phyloP scores from a whole-genome alignment of 2,797 vertebrate genomes.

The Thaleichthys pacificus region DNA sequence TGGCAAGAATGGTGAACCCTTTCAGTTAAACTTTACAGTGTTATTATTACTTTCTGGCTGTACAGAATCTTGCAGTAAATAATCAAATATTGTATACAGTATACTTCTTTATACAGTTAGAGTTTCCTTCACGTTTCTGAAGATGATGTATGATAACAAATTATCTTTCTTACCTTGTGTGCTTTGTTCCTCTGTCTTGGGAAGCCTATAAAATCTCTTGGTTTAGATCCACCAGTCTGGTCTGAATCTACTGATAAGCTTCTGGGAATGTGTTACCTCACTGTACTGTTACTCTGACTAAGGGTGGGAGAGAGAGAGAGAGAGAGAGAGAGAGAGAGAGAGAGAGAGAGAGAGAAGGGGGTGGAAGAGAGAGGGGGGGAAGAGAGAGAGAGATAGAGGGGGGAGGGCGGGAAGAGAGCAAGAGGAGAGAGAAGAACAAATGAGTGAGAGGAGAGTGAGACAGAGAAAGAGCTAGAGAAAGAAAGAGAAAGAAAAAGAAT shows the following conservation, averaged over 20 bases:
- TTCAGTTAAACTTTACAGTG: too few relatives aligned
- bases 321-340: neutral
- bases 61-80: too few relatives aligned
- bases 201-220: too few relatives aligned
- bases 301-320: conserved; percentile 17
- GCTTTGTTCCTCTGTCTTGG: neutral
- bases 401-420: neutral
- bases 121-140: too few relatives aligned
- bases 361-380: neutral
- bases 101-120: too few relatives aligned
- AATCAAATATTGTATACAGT: too few relatives aligned
- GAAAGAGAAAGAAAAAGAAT: neutral
- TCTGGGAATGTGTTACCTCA: neutral
- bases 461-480: neutral
- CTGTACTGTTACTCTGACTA: neutral
- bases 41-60: too few relatives aligned
- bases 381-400: neutral
- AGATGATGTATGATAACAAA: too few relatives aligned
- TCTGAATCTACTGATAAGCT: neutral
- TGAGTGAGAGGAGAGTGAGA: neutral
- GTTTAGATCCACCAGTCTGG: neutral
- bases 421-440: neutral
- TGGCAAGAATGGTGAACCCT: too few relatives aligned
- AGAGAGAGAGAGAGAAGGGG: neutral
- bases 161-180: neutral